Evolutionary conservation across 2,797 vertebrate genomes (phyloP), one percentile per base, ranked within the genome.

Genomic region (Danio aesculapii): DNA sequence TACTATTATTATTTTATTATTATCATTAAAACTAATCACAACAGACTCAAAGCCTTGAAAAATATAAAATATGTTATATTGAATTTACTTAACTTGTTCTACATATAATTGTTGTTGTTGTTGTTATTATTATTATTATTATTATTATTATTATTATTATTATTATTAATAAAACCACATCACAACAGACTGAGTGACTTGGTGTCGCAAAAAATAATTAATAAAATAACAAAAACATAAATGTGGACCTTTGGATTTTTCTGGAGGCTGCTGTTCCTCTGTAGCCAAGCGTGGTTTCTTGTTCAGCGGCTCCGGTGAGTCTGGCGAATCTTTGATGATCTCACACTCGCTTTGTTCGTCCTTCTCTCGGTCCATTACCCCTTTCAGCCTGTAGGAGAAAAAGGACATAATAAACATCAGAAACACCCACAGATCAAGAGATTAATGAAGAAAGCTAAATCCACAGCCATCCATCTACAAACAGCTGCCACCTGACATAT

Each of bases 271-370:
- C 9, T 94, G 91, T 69, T 99, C 98, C 74, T 98, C 97, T 70
- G 94, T 84, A 59, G 92, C 89, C 67, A 98, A 89, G 10, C 97
- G 96, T 0, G 98, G 98, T 79, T 99, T 99, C 92, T 99, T 99
- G 89, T 96, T 97, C 75, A 96, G 95, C 14, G 98, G 98, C 81
- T 99, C 98, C 7, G 98, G 98, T 52, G 98, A 99, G 88, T 99
- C 98, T 0, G 98, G 98, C 0, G 98, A 99, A 88, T 99, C 98
- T 87, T 99, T 99, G 80, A 99, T 99, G 85, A 99, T 93, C 85
- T 99, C 98, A 0, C 97, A 89, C 90, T 98, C 98, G 52, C 90
- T 87, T 74, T 93, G 91, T 4, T 99, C 97, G 61, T 98, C 97
- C 85, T 98, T 99, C 80, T 98, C 96, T 70, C 94, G 93, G 81